These are phyloP conservation scores for Anser brachyrhynchus DNA, from an alignment of 2,113 vertebrate genomes.

Conservation along the genomic window DNA sequence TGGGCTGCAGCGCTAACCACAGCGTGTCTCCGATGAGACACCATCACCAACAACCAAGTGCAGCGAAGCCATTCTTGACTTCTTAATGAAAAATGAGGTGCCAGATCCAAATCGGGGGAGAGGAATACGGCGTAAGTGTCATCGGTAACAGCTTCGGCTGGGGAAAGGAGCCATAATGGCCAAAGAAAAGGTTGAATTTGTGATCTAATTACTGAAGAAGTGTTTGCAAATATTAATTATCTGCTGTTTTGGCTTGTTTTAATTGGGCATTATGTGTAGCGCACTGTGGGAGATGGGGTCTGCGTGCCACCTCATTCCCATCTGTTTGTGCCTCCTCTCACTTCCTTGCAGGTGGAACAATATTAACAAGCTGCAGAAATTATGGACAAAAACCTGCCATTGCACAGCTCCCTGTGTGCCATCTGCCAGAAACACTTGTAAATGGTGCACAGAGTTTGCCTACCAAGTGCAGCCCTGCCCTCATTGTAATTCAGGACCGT, in stretches of 20 bases:
- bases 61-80: neutral
- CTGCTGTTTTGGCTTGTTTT: neutral
- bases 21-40: neutral
- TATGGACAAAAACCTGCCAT: neutral
- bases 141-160: neutral
- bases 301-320: neutral
- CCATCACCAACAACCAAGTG: neutral
- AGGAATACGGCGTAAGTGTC: neutral
- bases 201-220: neutral
- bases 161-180: neutral
- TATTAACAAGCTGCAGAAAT: neutral
- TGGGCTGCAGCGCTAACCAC: neutral
- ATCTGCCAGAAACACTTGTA: neutral
- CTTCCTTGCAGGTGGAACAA: neutral
- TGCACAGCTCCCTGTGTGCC: neutral
- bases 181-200: slow-evolving; percentile 1
- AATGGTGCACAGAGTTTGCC: neutral
- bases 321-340: slow-evolving; percentile 17
- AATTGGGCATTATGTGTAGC: neutral
- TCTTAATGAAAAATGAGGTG: neutral
- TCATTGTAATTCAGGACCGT: accelerated
- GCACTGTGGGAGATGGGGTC: neutral
- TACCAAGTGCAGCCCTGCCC: neutral
- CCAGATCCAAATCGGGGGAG: neutral
- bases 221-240: neutral